phyloP scores from a whole-genome alignment of 30 jellyfish, hydroid and myxozoan species.

The Rhopilema esculentum region DNA sequence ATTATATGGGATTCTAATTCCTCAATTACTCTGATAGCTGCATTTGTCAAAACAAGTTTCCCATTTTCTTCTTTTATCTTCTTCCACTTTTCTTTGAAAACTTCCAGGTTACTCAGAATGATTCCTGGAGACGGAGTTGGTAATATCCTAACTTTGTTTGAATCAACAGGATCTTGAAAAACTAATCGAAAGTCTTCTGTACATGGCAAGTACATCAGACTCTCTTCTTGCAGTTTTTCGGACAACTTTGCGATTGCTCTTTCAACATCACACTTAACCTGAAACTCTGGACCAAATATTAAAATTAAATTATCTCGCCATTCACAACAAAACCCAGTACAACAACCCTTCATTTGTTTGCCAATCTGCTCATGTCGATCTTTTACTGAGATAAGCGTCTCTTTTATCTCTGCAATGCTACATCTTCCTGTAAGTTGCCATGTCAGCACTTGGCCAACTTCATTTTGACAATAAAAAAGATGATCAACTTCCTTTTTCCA shows the following conservation, averaged over 20 bases:
- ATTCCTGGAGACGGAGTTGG: slow-evolving; percentile 81
- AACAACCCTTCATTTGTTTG: slow-evolving; percentile 85
- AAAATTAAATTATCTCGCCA: slow-evolving; percentile 79
- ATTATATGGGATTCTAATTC: slow-evolving; percentile 86
- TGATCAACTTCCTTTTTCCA: slow-evolving; percentile 85
- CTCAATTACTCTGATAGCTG: slow-evolving; percentile 68
- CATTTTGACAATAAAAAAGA: slow-evolving; percentile 81
- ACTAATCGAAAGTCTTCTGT: slow-evolving; percentile 77
- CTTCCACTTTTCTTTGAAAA: slow-evolving; percentile 84
- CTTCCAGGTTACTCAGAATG: slow-evolving; percentile 68
- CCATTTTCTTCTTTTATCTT: slow-evolving; percentile 83
- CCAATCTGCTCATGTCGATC: slow-evolving; percentile 86
- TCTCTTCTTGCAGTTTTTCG: slow-evolving; percentile 78
- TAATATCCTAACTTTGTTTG: slow-evolving; percentile 69
- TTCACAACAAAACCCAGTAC: slow-evolving; percentile 84
- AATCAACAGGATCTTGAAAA: slow-evolving; percentile 89
- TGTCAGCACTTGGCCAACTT: slow-evolving; percentile 87
- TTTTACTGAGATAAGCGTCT: slow-evolving; percentile 63
- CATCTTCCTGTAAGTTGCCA: slow-evolving; percentile 87
- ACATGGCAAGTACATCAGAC: slow-evolving; percentile 69
- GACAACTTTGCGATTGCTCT: slow-evolving; percentile 48
- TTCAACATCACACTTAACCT: slow-evolving; percentile 80
- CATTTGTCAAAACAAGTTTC: slow-evolving; percentile 63
- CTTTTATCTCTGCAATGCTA: slow-evolving; percentile 71
- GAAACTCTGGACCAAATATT: slow-evolving; percentile 83